Base-by-base conservation (phyloP, 2,113 vertebrate genomes). In the Hyaena hyaena region DNA sequence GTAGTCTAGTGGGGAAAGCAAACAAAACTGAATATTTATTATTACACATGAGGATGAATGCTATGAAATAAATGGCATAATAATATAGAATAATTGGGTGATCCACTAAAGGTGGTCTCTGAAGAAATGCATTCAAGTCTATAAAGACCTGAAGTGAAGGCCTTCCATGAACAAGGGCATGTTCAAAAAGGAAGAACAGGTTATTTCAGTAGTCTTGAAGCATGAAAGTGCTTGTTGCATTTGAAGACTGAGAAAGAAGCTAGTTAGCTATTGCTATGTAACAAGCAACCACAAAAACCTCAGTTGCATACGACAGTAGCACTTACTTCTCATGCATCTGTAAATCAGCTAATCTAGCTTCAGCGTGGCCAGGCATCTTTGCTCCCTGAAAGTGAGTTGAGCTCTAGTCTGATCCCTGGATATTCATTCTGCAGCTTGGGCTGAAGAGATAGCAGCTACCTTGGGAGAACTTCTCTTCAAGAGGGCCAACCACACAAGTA, bases 111-210 rank as follows among this genome's bases (percentile, higher is more conserved):
- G 43, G 35, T 87, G 10, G 63, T 84, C 92, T 93, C 94, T 95
- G 94, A 96, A 95, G 93, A 92, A 89, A 87, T 92, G 10, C 45
- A 7, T 95, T 96, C 58, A 61, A 8, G 58, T 95, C 93, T 96
- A 95, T 85, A 85, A 96, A 92, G 73, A 88, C 74, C 68, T 85
- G 61, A 96, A 50, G 53, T 91, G 50, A 96, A 96, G 50, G 55
- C 39, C 63, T 96, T 16, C 55, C 71, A 17, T 94, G 80, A 95
- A 19, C 43, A 92, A 93, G 73, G 45, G 3, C 33, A 66, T 61
- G n/a, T 73, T 96, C 69, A 76, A 66, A 94, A 77, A 90, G 31
- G 92, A 87, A 63, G 26, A 87, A 31, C 5, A 3, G 45, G 12
- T 71, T 96, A 71, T 95, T 95, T 93, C 65, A 95, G 39, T 24